Evolutionary conservation across 2,113 vertebrate species (phyloP), one percentile per base, ranked within the genome.

Genomic region (Cinclus mexicanus): DNA sequence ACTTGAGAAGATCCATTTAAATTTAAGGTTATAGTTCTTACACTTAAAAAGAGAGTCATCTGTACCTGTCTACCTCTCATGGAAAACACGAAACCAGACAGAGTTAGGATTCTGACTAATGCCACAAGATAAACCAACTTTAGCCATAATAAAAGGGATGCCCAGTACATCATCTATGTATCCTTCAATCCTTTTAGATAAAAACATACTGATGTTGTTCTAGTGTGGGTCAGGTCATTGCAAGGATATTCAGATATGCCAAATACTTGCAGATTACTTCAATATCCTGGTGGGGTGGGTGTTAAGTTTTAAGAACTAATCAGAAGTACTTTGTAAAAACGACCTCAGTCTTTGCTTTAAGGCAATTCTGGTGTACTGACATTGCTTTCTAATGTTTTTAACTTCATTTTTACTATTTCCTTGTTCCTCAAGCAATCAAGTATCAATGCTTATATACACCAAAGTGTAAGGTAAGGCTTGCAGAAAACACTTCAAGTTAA

Each of bases 91-190:
- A 57, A 83, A 77, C 0, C 6, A 53, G 61, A 41, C 18, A 55
- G 37, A 74, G 39, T 53, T 44, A 52, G 52, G 61, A 64, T 82
- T 91, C 28, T 57, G 28, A 64, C 39, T 41, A 69, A n/a, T 72
- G 37, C 35, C 56, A 44, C 24, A 87, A 77, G 68, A 59, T 74
- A 74, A 81, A 35, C 21, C 44, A 87, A 15, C n/a, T 91, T 91
- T 16, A 95, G 87, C 83, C 91, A 80, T 70, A 95, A 90, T 46
- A 96, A 52, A 87, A 72, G 63, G 14, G 46, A 69, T 60, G 33
- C 17, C 53, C 9, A 17, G 17, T 33, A 46, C 41, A 11, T 91
- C 8, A 25, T 67, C 39, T 72, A 6, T 1, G 1, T 79, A 2
- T 87, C 74, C 81, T 93, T 85, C 61, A 90, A 55, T 57, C 21